A percentile compares a stretch with the other conserved stretches of the same genome.
Conservation (phyloP, 2,113 vertebrate genomes). For the Felis chaus region DNA sequence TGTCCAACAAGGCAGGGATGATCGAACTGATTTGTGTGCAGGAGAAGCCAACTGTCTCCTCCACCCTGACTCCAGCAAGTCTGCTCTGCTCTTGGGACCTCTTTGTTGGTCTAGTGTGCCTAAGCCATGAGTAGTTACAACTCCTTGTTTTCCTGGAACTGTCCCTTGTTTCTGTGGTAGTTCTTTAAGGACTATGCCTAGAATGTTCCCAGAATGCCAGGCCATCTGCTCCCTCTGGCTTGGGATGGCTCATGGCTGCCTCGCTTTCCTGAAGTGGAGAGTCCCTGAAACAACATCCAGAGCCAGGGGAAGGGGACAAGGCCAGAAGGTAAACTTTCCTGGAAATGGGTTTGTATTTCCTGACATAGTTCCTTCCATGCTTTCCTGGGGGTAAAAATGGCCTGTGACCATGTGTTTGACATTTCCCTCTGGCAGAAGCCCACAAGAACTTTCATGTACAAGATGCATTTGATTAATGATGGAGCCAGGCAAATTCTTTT, state of each 20-base stretch:
- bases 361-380: not conserved
- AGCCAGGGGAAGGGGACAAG: not conserved
- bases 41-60: not conserved
- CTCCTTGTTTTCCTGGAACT: constrained; percentile 59
- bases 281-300: not conserved
- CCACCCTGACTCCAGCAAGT: not conserved
- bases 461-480: constrained; percentile 59
- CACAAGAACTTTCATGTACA: not conserved
- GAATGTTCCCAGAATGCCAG: constrained; percentile 30
- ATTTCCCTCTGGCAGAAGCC: constrained; percentile 58
- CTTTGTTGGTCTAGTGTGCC: not conserved
- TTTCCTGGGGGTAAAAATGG: not conserved
- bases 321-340: constrained; percentile 53
- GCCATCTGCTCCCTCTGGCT: not conserved
- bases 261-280: not conserved
- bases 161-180: not conserved
- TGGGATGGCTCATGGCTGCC: not conserved
- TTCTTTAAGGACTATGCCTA: constrained; percentile 48
- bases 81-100: not conserved
- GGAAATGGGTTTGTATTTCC: constrained; percentile 35
- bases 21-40: not conserved
- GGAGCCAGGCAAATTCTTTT: constrained; percentile 23
- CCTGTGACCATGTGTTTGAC: constrained; percentile 50
- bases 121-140: not conserved
- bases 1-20: not conserved